Evolutionary conservation across 2,113 vertebrate species (phyloP).

Genomic region (Ranitomeya imitator): DNA sequence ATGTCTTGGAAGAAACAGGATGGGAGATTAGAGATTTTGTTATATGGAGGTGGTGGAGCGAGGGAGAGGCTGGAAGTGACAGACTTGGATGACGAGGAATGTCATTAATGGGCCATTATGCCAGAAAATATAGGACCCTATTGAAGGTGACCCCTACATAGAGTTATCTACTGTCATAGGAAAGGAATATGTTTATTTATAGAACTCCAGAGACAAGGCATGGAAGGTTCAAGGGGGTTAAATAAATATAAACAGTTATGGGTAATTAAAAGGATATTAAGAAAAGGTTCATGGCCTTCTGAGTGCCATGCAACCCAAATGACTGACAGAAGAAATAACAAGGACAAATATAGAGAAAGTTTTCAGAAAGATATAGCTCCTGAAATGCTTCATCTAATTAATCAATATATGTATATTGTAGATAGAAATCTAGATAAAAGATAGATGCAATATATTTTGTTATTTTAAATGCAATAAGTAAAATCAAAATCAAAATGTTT

Average conservation of each 20-base stretch:
- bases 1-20: constrained; percentile 43
- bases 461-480: not conserved
- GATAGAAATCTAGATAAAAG: not conserved
- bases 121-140: not conserved
- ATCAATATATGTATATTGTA: not conserved
- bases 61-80: constrained; percentile 35
- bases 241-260: not conserved
- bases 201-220: not conserved
- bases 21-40: constrained; percentile 33
- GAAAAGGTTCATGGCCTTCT: not conserved
- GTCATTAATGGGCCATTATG: not conserved
- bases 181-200: constrained; percentile 21
- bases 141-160: constrained; percentile 9
- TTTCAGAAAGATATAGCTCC: not conserved
- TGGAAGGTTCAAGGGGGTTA: not conserved
- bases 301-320: not conserved
- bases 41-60: constrained; percentile 9
- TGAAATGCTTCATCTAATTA: not conserved
- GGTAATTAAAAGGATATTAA: constrained; percentile 14
- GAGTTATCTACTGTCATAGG: not conserved
- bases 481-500: not conserved
- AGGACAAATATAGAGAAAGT: not conserved
- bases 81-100: not conserved
- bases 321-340: not conserved
- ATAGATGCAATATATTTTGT: not conserved